Percentiles rank a stretch among this genome's conserved stretches.
Evolutionary conservation across 2,797 vertebrate species (phyloP).

Genomic region (Aplochiton taeniatus): DNA sequence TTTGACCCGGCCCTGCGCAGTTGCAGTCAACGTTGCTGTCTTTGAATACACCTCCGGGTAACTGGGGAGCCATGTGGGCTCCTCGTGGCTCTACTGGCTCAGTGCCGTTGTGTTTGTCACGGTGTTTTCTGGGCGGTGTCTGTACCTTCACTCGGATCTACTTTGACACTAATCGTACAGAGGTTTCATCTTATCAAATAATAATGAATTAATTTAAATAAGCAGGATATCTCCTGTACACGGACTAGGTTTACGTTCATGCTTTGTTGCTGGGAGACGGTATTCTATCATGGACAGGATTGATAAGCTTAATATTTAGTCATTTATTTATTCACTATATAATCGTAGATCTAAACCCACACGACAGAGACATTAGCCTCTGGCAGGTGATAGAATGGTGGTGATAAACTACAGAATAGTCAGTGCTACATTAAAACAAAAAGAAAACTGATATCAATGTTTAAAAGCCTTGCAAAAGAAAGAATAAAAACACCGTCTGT

Average conservation of each 20-base stretch:
- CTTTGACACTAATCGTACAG: conserved; percentile 1
- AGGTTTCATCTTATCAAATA: background rate
- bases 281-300: background rate
- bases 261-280: background rate
- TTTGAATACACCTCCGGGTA: background rate
- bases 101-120: background rate
- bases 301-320: background rate
- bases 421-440: too few species aligned
- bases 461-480: too few species aligned
- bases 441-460: too few species aligned
- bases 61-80: background rate
- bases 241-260: background rate
- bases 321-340: too few species aligned
- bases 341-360: too few species aligned
- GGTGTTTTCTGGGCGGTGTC: background rate
- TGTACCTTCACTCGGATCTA: background rate
- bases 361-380: too few species aligned
- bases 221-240: background rate
- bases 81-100: background rate
- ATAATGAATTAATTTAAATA: too few species aligned
- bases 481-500: too few species aligned
- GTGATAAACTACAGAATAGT: too few species aligned
- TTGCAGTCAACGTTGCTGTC: background rate
- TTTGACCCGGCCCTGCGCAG: too few species aligned
- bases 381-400: too few species aligned